These are phyloP conservation scores for Cyanoramphus novaezelandiae DNA, from an alignment of 2,113 vertebrate species.

Conservation along the genomic window DNA sequence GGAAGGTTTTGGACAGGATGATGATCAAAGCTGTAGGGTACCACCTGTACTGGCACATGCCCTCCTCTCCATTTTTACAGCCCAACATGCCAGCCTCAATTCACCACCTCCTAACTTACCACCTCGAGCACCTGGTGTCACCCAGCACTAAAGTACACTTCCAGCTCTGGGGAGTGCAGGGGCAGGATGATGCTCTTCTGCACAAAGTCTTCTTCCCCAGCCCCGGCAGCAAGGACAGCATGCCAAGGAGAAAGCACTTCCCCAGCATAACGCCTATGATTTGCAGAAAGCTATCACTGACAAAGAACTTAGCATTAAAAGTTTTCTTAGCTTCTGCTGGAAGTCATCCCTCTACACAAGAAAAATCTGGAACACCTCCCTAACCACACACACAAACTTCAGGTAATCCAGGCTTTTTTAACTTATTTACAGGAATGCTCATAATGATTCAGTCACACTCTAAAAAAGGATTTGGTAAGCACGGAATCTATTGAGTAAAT, in stretches of 20 bases:
- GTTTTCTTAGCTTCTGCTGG: not conserved
- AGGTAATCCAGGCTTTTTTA: not conserved
- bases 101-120: not conserved
- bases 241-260: not conserved
- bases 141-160: not conserved
- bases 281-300: slow-evolving; percentile 10
- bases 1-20: not conserved
- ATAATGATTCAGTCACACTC: not conserved
- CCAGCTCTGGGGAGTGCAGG: not conserved
- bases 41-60: not conserved
- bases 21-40: not conserved
- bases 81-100: not conserved
- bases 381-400: not conserved
- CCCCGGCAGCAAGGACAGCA: not conserved
- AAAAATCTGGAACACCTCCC: slow-evolving; percentile 27
- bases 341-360: not conserved
- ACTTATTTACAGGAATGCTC: not conserved
- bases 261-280: not conserved
- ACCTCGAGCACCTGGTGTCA: not conserved
- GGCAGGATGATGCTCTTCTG: not conserved
- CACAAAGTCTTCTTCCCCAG: not conserved
- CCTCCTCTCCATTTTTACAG: not conserved
- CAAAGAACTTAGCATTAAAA: slow-evolving; percentile 8
- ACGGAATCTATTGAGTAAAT: not conserved
- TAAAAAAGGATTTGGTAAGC: not conserved